Evolutionary conservation across 2,113 vertebrate genomes (phyloP).

Genomic region (Pyxicephalus adspersus): DNA sequence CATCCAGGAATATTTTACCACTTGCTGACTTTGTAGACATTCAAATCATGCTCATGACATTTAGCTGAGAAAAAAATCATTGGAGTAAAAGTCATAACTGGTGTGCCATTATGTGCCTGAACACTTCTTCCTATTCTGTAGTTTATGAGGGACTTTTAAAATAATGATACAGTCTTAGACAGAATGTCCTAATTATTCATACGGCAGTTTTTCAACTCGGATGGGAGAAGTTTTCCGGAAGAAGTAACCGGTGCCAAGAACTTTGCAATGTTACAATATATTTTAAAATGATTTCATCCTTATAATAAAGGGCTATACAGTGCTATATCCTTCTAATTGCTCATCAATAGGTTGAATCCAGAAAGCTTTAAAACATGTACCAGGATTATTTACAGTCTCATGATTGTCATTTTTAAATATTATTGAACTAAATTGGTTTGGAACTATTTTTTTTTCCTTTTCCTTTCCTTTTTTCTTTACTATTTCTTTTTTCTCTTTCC

Average conservation of each 20-base stretch:
- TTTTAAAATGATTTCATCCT: too few species aligned
- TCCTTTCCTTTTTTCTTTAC: too few species aligned
- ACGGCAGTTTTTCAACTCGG: not conserved
- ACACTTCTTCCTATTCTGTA: not conserved
- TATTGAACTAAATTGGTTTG: too few species aligned
- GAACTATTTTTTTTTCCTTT: too few species aligned
- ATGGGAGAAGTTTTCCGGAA: not conserved
- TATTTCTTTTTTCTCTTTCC: too few species aligned
- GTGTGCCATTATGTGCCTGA: not conserved
- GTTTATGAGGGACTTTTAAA: slow-evolving; percentile 8
- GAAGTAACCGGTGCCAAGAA: slow-evolving; percentile 2
- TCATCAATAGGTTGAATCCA: too few species aligned
- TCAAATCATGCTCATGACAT: slow-evolving; percentile 23
- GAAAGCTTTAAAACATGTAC: too few species aligned
- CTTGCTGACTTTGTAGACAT: slow-evolving; percentile 11
- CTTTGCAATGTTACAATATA: not conserved
- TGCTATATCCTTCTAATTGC: too few species aligned
- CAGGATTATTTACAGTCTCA: too few species aligned
- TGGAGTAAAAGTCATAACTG: slow-evolving; percentile 11
- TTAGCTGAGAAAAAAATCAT: slow-evolving; percentile 21
- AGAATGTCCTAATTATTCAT: slow-evolving; percentile 6
- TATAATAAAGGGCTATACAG: too few species aligned
- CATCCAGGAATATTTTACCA: not conserved
- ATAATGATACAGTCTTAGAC: slow-evolving; percentile 8
- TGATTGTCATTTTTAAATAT: too few species aligned